Base-by-base conservation (phyloP, 2,113 vertebrate genomes). In the Acanthisitta chloris region DNA sequence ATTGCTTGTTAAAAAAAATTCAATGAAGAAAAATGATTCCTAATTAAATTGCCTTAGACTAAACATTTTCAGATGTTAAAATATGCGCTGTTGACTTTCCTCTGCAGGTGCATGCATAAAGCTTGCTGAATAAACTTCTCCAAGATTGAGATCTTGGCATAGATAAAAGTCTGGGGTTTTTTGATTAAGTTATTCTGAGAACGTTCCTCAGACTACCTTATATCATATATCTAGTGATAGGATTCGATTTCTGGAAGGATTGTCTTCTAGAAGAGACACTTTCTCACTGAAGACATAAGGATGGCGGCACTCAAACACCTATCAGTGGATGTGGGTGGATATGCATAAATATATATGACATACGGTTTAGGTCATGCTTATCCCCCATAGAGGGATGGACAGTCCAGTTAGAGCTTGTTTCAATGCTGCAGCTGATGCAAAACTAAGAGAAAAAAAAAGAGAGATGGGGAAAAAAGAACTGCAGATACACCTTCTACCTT, bases 41-140 rank as follows among this genome's bases (percentile, higher is more conserved):
- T 76, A 80, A 85, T 87, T 94, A 79, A 85, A 72, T 66, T 0
- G 9, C 17, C 36, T 87, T 87, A 67, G n/a, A 43, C 52, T 76
- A 90, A 94, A 85, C 21, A 69, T 91, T 91, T 82, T 81, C 23
- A 90, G 70, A 65, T 79, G 45, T 85, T 92, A 87, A 91, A 87
- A 87, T 76, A 81, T 43, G 20, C 8, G 3, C 21, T 87, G 73
- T 13, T 93, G 43, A 36, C 90, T 90, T 76, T 59, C 49, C 24
- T 94, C 45, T 89, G 43, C 84, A 90, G 81, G 43, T 94, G 65
- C 69, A 55, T 46, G n/a, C 18, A 21, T 55, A 80, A 59, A n/a
- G 6, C 7, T 79, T 86, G 33, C 34, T 70, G 73, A 92, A 78
- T 58, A 77, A 89, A 81, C 17, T n/a, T n/a, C n/a, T n/a, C n/a